Base-by-base conservation (phyloP, 2,797 vertebrate genomes). In the Morus bassanus region DNA sequence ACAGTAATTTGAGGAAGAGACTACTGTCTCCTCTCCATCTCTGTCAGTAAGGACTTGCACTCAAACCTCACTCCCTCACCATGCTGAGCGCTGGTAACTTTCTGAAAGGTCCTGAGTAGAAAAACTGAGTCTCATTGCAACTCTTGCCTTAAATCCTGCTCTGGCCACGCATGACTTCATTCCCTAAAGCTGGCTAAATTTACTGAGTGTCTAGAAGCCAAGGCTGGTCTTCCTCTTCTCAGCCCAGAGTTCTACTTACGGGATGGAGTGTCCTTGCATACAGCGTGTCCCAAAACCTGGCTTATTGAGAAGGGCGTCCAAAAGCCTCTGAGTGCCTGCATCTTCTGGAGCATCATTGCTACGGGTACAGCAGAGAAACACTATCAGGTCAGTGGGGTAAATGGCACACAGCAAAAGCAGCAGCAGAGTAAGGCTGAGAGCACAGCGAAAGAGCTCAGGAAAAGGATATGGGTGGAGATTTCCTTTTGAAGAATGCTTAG, bases 221-320 rank as follows among this genome's bases (percentile, higher is more conserved):
- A 6, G 14, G 18, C 14, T 37, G 5, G 21, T 22, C 28, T 70
- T 37, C 33, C 8, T 74, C 14, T 50, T 82, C 33, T 41, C 31
- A 82, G 57, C 12, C 10, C 15, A 21, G n/a, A 63, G 67, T 41
- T 65, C 54, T 63, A 98, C 99, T 99, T 98, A 99, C 99, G 86
- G 98, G 79, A 98, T 98, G 11, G 98, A 98, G 56, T 98, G 96
- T 95, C 98, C 99, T 19, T 98, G 97, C 99, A 99, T 99, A 93
- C 99, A 99, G 27, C 99, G 99, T 7, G 99, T 99, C 77, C 99
- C 99, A 15, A 99, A 98, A 30, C 99, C 99, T 3, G 99, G 99
- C 18, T 97, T 91, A 27, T 98, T 97, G 77, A 98, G 97, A 64
- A 99, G 98, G 24, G 98, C 97, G 0, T 96, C 96, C 67, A 99